These are phyloP conservation scores for Orius laevigatus DNA, from an alignment of 1,140 invertebrate species.

Conservation along the genomic window DNA sequence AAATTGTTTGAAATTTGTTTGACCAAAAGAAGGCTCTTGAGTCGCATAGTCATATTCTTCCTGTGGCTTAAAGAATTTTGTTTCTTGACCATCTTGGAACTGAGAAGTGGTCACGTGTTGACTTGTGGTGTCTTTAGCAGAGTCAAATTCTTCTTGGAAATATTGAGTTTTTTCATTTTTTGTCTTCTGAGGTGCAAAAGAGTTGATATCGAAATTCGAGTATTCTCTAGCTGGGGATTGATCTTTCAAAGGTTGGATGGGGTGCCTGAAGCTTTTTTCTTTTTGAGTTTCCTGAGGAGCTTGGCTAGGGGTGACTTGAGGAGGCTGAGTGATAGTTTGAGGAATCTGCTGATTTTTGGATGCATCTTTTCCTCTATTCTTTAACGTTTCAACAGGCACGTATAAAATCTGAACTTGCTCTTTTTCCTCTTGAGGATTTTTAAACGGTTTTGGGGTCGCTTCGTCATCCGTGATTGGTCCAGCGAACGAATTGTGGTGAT, in stretches of 20 bases:
- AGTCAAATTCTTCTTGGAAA: constrained; percentile 21
- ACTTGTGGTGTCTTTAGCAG: constrained; percentile 20
- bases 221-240: constrained; percentile 4
- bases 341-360: constrained; percentile 11
- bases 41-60: neutral
- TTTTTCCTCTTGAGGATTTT: constrained; percentile 16
- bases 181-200: constrained; percentile 23
- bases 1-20: no score
- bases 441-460: neutral
- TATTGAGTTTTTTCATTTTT: constrained; percentile 9
- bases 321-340: constrained; percentile 4
- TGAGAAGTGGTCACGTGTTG: constrained; percentile 25
- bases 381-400: constrained; percentile 59
- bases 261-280: constrained; percentile 12
- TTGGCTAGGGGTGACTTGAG: neutral
- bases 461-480: neutral
- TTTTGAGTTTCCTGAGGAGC: neutral
- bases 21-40: neutral
- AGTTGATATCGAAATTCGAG: constrained; percentile 2
- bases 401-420: constrained; percentile 55
- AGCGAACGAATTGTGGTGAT: neutral
- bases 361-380: constrained; percentile 27
- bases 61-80: constrained; percentile 11
- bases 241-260: constrained; percentile 10
- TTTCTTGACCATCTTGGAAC: constrained; percentile 20